Conservation (phyloP, 2,888 invertebrate genomes). For the Troglohyphantes excavatus region DNA sequence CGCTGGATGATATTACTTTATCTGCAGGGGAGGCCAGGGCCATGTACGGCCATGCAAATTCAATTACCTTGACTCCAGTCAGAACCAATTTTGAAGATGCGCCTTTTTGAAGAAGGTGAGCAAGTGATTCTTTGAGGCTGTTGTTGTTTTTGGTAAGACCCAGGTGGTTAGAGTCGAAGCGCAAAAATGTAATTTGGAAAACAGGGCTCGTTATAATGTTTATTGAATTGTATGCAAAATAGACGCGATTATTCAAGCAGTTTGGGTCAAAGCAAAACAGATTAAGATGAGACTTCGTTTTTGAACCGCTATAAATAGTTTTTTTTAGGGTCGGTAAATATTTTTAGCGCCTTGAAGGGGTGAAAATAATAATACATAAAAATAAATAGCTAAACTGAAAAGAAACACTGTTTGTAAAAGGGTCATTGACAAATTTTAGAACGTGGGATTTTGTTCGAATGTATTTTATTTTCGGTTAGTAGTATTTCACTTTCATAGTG, state of each 20-base stretch:
- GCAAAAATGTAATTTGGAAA: conserved; percentile 73
- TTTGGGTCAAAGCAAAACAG: conserved; percentile 25
- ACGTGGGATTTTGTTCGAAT: too few species aligned
- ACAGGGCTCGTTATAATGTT: conserved; percentile 60
- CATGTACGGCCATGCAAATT: conserved; percentile 51
- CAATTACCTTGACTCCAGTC: conserved; percentile 74
- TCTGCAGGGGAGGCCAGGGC: background rate
- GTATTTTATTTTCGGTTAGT: too few species aligned
- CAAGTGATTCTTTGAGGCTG: conserved; percentile 34
- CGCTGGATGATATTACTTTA: conserved; percentile 47
- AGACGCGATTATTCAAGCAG: conserved; percentile 58
- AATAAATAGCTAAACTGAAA: too few species aligned
- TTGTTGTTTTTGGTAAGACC: conserved; percentile 54
- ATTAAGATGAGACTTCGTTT: conserved; percentile 26
- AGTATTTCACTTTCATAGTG: too few species aligned
- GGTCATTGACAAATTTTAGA: too few species aligned
- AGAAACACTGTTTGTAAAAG: too few species aligned
- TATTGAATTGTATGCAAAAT: conserved; percentile 60
- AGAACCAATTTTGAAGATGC: conserved; percentile 73
- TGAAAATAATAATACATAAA: too few species aligned
- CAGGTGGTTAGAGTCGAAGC: conserved; percentile 57
- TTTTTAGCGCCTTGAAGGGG: background rate
- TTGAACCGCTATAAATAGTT: background rate
- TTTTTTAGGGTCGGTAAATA: background rate
- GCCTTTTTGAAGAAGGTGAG: conserved; percentile 44